A percentile compares a stretch with the other conserved stretches of the same genome.
These are phyloP conservation scores for Metopolophium dirhodum DNA, from an alignment of 1,140 invertebrate genomes.

Conservation along the genomic window DNA sequence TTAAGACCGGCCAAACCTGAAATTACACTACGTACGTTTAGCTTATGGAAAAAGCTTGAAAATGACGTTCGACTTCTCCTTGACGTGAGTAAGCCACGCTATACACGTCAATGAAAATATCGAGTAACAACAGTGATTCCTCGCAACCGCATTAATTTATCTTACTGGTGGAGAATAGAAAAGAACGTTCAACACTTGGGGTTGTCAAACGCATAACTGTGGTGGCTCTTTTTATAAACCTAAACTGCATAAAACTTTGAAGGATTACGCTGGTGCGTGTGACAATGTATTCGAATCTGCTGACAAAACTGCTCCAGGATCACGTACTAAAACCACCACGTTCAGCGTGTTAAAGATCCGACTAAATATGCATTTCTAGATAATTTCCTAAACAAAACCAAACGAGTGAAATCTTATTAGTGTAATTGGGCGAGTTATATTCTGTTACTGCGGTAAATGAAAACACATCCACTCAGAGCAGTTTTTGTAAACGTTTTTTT, in stretches of 20 bases:
- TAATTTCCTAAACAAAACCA: background rate
- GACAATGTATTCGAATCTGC: background rate
- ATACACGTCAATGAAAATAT: too few relatives aligned
- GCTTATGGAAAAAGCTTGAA: too few relatives aligned
- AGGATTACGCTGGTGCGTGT: too few relatives aligned
- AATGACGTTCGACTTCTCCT: too few relatives aligned
- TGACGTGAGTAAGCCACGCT: too few relatives aligned
- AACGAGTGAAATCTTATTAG: background rate
- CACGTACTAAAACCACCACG: background rate
- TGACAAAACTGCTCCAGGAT: background rate
- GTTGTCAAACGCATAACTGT: background rate
- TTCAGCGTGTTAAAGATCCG: background rate
- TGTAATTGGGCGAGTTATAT: background rate
- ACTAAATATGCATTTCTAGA: background rate
- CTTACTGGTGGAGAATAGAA: too few relatives aligned
- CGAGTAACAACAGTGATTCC: background rate
- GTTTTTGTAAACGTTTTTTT: background rate
- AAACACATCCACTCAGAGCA: background rate
- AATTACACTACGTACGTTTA: too few relatives aligned
- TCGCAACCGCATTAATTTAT: background rate
- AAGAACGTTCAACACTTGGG: background rate
- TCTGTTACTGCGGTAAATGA: background rate
- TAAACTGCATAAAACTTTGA: background rate
- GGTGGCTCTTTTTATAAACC: background rate
- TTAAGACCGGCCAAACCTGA: too few relatives aligned